Evolutionary conservation across 2,888 invertebrate species (phyloP), one percentile per base, ranked within the genome.

Genomic region (Drosophila anceps): DNA sequence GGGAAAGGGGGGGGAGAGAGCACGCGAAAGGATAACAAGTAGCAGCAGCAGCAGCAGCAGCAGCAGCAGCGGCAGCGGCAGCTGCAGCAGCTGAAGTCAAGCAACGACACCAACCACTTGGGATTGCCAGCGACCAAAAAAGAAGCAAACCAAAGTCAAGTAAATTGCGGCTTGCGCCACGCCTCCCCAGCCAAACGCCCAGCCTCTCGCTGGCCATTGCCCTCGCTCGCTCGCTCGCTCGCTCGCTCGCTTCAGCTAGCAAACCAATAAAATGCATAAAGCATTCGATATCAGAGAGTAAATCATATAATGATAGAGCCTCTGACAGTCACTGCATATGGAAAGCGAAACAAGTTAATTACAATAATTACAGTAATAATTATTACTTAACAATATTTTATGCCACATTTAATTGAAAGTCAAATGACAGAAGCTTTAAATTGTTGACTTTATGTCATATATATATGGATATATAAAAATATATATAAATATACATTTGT

Each of bases 71-170:
- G 15, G 35, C 15, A 37, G 44, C 24, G 13, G 46, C 13, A 27
- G 48, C n/a, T 5, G 29, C 29, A 29, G 48, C 10, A n/a, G 33
- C 37, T 4, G 54, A 55, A 69, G 62, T 51, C 75, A 73, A 65
- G 70, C 72, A 72, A 65, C 69, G 76, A 71, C 57, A 64, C 71
- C 61, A 84, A 64, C 69, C 82, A 81, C 73, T 77, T 77, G 84
- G 79, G 84, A 82, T 60, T 65, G 65, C 62, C 50, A 41, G 50
- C 31, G 31, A 46, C 27, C 27, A 27, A 27, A 44, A 20, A 24
- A 24, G 4, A 24, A 24, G 24, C 24, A 24, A 39, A 46, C 44
- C 18, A 54, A 54, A 50, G 51, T 53, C 54, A 41, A 46, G 20
- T 39, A 48, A 68, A 39, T 69, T 74, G 74, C 57, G 74, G 66